A percentile compares a stretch with the other conserved stretches of the same genome.
phyloP scores from a whole-genome alignment of 2,797 vertebrate genomes.

The Galaxias olidus region DNA sequence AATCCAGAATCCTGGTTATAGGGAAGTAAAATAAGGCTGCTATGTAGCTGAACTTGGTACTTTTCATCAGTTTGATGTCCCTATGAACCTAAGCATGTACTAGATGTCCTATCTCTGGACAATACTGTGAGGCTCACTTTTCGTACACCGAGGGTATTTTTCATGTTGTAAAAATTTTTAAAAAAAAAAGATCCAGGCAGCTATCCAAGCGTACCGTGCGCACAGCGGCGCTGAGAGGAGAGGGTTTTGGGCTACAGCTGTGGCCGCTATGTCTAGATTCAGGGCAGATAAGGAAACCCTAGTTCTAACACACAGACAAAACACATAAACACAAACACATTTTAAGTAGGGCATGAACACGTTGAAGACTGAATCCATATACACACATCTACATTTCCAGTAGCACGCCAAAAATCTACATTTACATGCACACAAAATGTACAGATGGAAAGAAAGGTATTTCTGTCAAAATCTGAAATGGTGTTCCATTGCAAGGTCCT shows the following conservation, averaged over 20 bases:
- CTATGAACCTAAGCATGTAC: constrained; percentile 11
- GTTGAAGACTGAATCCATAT: background rate
- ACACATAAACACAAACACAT: background rate
- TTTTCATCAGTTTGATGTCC: background rate
- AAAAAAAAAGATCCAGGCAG: constrained; percentile 31
- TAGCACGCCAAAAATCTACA: background rate
- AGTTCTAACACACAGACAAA: constrained; percentile 54
- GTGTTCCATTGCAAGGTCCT: no score
- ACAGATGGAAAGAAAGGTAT: background rate
- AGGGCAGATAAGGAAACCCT: constrained; percentile 55
- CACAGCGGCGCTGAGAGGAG: constrained; percentile 28
- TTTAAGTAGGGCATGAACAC: background rate
- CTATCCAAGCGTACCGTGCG: constrained; percentile 31
- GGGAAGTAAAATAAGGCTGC: no score
- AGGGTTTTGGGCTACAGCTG: constrained; percentile 62
- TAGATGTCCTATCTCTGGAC: constrained; percentile 4
- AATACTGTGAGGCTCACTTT: background rate
- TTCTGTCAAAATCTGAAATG: no score
- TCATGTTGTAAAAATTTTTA: constrained; percentile 23
- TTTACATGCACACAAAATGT: background rate
- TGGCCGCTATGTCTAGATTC: constrained; percentile 53
- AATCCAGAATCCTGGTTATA: no score
- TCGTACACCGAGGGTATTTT: constrained; percentile 23
- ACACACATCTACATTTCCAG: background rate
- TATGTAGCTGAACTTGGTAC: no score